Evolutionary conservation across 2,113 vertebrate genomes (phyloP).

Genomic region (Chaetura pelagica): DNA sequence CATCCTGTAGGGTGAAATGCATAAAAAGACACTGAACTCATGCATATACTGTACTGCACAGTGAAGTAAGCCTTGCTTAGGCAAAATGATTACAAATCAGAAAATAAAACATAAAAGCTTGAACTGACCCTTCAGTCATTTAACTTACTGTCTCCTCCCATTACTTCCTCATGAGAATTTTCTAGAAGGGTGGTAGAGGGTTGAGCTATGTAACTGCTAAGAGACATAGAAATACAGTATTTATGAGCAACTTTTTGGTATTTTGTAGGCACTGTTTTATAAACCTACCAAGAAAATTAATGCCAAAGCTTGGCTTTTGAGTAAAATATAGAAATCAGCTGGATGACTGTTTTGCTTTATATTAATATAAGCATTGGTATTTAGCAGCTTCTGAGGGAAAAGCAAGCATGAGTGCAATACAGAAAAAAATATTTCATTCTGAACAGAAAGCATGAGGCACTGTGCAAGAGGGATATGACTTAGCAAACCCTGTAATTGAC

Average conservation of each 20-base stretch:
- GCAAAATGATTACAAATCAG: neutral
- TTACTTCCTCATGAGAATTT: conserved; percentile 41
- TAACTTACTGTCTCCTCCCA: conserved; percentile 44
- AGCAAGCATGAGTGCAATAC: neutral
- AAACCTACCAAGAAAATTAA: neutral
- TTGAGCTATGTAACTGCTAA: conserved; percentile 38
- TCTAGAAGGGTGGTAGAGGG: conserved; percentile 26
- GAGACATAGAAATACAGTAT: conserved; percentile 38
- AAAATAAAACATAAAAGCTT: conserved; percentile 15
- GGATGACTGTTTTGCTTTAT: neutral
- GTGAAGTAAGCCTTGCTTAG: neutral
- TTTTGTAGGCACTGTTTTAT: conserved; percentile 6
- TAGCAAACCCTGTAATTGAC: neutral
- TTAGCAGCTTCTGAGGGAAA: conserved; percentile 12
- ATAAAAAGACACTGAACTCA: neutral
- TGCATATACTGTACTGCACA: neutral
- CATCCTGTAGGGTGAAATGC: neutral
- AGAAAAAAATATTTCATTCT: neutral
- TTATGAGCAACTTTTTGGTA: neutral
- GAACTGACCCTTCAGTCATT: conserved; percentile 33
- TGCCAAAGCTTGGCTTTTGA: neutral
- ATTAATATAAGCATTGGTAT: neutral
- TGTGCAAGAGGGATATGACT: neutral
- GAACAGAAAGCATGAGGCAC: neutral
- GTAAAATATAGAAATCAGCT: neutral